Percentiles rank a stretch among this genome's conserved stretches.
Evolutionary conservation across 35 echinoderm and acorn worm genomes (phyloP).

Genomic region (Eucidaris tribuloides): DNA sequence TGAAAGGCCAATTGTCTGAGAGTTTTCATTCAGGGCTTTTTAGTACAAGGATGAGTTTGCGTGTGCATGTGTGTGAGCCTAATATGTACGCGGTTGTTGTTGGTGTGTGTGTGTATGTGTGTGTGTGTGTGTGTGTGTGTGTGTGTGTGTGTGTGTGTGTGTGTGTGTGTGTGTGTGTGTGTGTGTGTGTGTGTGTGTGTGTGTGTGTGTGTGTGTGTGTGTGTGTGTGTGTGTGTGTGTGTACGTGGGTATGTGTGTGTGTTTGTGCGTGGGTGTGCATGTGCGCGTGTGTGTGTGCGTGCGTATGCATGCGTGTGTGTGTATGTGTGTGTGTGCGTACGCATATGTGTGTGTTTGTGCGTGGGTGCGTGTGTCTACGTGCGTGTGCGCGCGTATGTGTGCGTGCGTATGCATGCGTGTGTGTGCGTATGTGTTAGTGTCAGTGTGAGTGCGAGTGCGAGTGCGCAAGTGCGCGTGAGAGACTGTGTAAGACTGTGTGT

Average conservation of each 20-base stretch:
- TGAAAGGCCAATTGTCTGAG: too few relatives aligned
- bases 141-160: not conserved
- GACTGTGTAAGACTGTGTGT: too few relatives aligned
- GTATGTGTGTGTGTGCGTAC: not conserved
- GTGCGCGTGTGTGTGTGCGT: not conserved
- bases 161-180: not conserved
- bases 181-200: not conserved
- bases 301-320: not conserved
- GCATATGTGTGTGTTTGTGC: too few relatives aligned
- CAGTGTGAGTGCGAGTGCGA: too few relatives aligned
- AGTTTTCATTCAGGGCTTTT: too few relatives aligned
- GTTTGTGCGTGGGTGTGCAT: too few relatives aligned
- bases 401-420: too few relatives aligned
- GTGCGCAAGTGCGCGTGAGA: too few relatives aligned
- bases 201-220: not conserved
- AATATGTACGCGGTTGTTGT: not conserved
- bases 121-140: not conserved
- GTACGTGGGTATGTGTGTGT: too few relatives aligned
- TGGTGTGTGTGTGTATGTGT: not conserved
- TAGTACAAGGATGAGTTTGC: not conserved
- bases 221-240: not conserved
- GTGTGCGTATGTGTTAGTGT: too few relatives aligned
- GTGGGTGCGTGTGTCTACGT: too few relatives aligned
- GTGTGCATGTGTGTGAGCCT: not conserved
- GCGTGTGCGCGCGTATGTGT: too few relatives aligned